phyloP scores from a whole-genome alignment of 2,797 vertebrate genomes.

The Meda fulgida region DNA sequence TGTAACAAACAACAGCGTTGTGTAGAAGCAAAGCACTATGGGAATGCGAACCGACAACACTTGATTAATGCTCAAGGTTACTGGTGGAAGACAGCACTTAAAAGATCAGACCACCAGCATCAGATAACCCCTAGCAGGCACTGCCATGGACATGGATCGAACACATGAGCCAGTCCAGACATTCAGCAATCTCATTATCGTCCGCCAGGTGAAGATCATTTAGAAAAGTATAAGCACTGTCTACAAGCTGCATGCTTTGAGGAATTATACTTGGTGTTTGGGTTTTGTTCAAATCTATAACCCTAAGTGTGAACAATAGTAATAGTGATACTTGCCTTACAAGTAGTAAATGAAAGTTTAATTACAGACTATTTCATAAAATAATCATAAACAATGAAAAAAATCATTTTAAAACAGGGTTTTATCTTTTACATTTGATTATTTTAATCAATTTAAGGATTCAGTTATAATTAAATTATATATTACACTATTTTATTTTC shows the following conservation, averaged over 20 bases:
- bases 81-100: slow-evolving; percentile 41
- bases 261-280: not conserved
- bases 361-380: not conserved
- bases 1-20: not conserved
- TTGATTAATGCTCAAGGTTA: slow-evolving; percentile 43
- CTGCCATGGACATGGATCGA: slow-evolving; percentile 18
- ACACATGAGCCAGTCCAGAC: not conserved
- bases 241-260: not conserved
- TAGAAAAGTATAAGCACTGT: not conserved
- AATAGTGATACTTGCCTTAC: not conserved
- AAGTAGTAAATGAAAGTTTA: not conserved
- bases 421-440: too few relatives aligned
- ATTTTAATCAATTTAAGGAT: too few relatives aligned
- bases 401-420: too few relatives aligned
- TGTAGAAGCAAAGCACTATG: not conserved
- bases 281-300: not conserved
- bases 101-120: slow-evolving; percentile 14
- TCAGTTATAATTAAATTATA: too few relatives aligned
- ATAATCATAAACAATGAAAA: too few relatives aligned
- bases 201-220: not conserved
- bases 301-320: not conserved
- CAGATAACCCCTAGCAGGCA: slow-evolving; percentile 29
- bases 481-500: not conserved
- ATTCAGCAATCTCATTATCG: not conserved
- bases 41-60: slow-evolving; percentile 29